Conservation (phyloP, 2,113 vertebrate genomes). For the Apodemus sylvaticus region DNA sequence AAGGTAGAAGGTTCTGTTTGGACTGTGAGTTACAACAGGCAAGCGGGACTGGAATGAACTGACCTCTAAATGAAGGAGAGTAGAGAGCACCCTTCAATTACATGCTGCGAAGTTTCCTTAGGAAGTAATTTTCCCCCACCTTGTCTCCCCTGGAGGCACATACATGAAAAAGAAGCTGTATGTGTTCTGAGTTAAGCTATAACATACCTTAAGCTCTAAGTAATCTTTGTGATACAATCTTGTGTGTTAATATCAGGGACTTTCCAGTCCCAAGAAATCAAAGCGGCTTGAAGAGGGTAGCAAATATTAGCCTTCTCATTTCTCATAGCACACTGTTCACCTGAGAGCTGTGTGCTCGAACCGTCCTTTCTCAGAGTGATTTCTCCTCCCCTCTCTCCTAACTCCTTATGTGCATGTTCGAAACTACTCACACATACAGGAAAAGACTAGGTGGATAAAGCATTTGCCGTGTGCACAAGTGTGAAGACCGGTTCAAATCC, state of each 20-base stretch:
- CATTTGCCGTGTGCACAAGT: not conserved
- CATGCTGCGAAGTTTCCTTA: not conserved
- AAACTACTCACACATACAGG: not conserved
- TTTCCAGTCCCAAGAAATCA: conserved; percentile 61
- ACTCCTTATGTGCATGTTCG: not conserved
- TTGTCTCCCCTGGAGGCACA: conserved; percentile 33
- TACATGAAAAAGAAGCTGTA: conserved; percentile 44
- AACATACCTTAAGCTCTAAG: conserved; percentile 50
- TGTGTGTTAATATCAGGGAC: conserved; percentile 61
- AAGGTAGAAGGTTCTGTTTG: not conserved
- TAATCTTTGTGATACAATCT: conserved; percentile 59
- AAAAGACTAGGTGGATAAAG: not conserved
- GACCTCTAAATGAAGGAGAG: not conserved
- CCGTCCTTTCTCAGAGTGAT: not conserved
- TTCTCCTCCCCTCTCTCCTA: not conserved
- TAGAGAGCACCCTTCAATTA: conserved; percentile 47
- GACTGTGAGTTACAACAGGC: not conserved
- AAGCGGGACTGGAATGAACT: not conserved
- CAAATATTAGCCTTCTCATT: conserved; percentile 2
- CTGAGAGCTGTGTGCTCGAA: not conserved
- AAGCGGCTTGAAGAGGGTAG: conserved; percentile 24
- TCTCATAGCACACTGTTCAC: not conserved
- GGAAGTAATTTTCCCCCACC: not conserved
- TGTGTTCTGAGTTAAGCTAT: conserved; percentile 36
- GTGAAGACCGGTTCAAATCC: not conserved